Evolutionary conservation across 2,888 invertebrate species (phyloP).

Genomic region (Eremobia ochroleuca): DNA sequence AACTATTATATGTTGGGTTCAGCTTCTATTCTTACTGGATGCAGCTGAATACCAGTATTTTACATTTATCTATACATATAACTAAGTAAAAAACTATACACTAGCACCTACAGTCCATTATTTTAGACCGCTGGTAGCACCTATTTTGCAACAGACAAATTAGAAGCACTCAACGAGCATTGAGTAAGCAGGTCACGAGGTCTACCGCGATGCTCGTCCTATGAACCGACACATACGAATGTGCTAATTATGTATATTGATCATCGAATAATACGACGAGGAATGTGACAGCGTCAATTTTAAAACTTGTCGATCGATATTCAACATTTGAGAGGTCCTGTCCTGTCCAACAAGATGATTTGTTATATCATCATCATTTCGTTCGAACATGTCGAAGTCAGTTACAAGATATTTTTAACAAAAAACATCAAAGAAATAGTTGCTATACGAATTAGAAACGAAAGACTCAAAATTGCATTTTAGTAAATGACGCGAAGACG

Average conservation of each 20-base stretch:
- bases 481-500: conserved; percentile 15
- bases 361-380: not conserved
- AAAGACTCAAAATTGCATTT: conserved; percentile 8
- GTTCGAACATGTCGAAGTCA: not conserved
- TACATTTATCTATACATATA: too few species aligned
- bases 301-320: conserved; percentile 8
- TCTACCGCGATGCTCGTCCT: conserved; percentile 28
- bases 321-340: not conserved
- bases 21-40: too few species aligned
- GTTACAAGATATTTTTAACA: not conserved
- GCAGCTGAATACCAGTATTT: too few species aligned
- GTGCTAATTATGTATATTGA: conserved; percentile 50
- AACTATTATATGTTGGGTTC: too few species aligned
- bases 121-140: not conserved
- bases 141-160: conserved; percentile 33
- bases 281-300: conserved; percentile 32
- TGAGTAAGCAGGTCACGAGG: conserved; percentile 46
- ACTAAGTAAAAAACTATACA: too few species aligned
- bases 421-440: not conserved
- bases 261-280: conserved; percentile 16
- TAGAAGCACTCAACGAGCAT: conserved; percentile 16
- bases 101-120: not conserved
- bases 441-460: conserved; percentile 1
- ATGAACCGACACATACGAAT: conserved; percentile 48
- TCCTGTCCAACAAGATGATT: not conserved